Conservation (phyloP, 2,113 vertebrate genomes). For the Hippopotamus amphibius region DNA sequence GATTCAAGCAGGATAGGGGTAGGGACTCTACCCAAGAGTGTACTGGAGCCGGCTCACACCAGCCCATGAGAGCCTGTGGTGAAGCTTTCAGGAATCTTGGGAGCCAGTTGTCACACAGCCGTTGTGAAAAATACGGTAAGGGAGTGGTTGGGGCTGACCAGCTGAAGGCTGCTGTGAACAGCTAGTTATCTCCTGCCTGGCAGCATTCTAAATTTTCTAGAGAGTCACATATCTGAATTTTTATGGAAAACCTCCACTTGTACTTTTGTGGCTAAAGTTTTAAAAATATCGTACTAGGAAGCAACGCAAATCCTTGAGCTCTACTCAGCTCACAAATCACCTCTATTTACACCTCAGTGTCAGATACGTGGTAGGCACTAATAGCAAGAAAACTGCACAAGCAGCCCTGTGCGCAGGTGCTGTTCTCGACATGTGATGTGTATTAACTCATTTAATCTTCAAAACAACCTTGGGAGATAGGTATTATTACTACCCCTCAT, state of each 20-base stretch:
- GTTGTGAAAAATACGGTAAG: neutral
- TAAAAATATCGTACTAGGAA: neutral
- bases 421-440: neutral
- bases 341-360: neutral
- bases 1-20: neutral
- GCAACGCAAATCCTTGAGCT: neutral
- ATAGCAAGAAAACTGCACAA: neutral
- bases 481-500: neutral
- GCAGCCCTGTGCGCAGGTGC: neutral
- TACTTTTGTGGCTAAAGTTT: neutral
- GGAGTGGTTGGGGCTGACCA: no score
- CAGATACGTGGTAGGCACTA: neutral
- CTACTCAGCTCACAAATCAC: neutral
- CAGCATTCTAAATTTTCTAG: constrained; percentile 1
- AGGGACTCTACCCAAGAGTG: neutral
- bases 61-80: neutral
- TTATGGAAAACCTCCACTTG: neutral
- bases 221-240: constrained; percentile 8
- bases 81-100: neutral
- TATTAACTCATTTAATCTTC: neutral
- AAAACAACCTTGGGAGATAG: neutral
- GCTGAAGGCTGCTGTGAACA: neutral
- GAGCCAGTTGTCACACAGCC: neutral
- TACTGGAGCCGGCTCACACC: neutral
- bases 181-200: neutral